Percentiles rank a stretch among this genome's conserved stretches.
These are phyloP conservation scores for Aphodius sticticus DNA, from an alignment of 2,888 invertebrate species.

Conservation along the genomic window DNA sequence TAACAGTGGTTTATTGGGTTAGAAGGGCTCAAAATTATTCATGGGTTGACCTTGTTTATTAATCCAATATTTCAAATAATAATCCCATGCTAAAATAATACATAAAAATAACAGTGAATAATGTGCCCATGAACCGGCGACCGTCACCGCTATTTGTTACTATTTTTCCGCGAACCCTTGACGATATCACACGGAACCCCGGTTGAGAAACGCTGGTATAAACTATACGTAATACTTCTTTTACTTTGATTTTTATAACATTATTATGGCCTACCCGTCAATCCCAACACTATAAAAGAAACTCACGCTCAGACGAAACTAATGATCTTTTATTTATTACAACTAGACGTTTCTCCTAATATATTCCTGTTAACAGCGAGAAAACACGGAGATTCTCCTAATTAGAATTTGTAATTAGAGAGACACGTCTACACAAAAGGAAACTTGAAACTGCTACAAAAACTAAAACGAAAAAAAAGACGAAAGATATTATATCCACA, in stretches of 20 bases:
- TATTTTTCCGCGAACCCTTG: too few relatives aligned
- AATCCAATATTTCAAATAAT: too few relatives aligned
- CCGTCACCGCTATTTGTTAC: too few relatives aligned
- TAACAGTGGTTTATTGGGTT: too few relatives aligned
- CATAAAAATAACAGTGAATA: too few relatives aligned
- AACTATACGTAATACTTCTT: not conserved
- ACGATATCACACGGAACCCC: too few relatives aligned
- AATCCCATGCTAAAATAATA: too few relatives aligned
- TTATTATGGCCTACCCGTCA: not conserved
- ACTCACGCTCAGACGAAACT: not conserved
- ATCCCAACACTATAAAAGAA: not conserved
- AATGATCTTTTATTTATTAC: not conserved
- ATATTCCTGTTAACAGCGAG: slow-evolving; percentile 4
- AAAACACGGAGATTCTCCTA: not conserved
- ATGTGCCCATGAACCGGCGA: too few relatives aligned
- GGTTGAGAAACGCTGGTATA: too few relatives aligned
- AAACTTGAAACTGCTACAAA: not conserved
- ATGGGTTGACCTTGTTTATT: too few relatives aligned
- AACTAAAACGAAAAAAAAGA: not conserved
- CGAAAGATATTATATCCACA: not conserved
- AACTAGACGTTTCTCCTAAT: not conserved
- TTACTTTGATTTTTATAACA: not conserved
- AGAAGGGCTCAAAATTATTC: too few relatives aligned
- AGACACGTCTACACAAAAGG: not conserved
- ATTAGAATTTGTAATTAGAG: not conserved